phyloP scores from a whole-genome alignment of 2,113 vertebrate species.

The Alligator sinensis region DNA sequence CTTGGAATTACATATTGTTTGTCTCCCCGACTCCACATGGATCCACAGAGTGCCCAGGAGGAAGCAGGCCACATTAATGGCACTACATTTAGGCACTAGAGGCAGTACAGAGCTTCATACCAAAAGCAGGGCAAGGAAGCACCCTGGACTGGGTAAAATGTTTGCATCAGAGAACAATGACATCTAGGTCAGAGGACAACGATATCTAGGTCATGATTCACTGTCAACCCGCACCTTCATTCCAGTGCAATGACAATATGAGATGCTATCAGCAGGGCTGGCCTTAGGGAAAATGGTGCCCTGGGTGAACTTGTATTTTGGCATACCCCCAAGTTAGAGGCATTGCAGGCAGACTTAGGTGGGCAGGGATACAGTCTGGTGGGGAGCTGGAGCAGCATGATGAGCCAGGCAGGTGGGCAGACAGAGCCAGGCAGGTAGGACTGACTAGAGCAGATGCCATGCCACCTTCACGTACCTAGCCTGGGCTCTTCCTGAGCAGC shows the following conservation, averaged over 20 bases:
- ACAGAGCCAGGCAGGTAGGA: too few relatives aligned
- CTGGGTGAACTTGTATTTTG: too few relatives aligned
- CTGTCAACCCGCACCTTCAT: not conserved
- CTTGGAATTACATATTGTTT: not conserved
- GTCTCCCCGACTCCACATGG: not conserved
- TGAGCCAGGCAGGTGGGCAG: too few relatives aligned
- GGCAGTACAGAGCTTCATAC: not conserved
- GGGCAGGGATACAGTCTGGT: too few relatives aligned
- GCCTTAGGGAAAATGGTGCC: too few relatives aligned
- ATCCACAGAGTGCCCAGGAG: not conserved
- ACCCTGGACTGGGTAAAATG: not conserved
- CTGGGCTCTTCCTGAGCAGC: too few relatives aligned
- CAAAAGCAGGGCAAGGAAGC: not conserved
- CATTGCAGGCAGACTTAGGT: too few relatives aligned
- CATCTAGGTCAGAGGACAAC: not conserved
- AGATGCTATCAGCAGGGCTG: not conserved
- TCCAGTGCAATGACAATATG: not conserved
- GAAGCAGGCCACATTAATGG: not conserved
- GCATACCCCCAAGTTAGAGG: too few relatives aligned
- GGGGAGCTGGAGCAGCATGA: too few relatives aligned
- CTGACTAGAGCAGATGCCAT: too few relatives aligned
- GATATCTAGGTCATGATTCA: not conserved
- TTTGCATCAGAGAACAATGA: not conserved
- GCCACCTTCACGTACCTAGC: too few relatives aligned
- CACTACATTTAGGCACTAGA: not conserved